Percentiles rank a stretch among this genome's conserved stretches.
Evolutionary conservation across 2,888 invertebrate genomes (phyloP).

Genomic region (Fragum sueziense): DNA sequence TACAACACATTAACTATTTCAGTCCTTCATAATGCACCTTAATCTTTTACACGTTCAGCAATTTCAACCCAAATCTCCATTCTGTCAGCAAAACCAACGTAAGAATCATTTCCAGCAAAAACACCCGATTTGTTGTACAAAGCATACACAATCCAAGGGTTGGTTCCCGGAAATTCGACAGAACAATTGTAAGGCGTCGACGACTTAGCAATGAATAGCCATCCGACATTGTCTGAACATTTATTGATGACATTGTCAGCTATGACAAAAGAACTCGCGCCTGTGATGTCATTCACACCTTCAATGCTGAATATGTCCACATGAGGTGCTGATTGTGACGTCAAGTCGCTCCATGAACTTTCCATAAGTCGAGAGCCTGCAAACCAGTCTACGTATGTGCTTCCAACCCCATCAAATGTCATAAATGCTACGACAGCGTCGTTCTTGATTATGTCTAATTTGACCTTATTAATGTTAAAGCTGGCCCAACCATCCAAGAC

Average conservation of each 20-base stretch:
- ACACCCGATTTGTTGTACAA: not conserved
- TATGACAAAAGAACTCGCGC: not conserved
- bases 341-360: slow-evolving; percentile 12
- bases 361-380: not conserved
- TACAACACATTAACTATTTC: no score
- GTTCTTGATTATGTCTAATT: not conserved
- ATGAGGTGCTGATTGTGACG: not conserved
- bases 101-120: not conserved
- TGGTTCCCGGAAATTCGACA: not conserved
- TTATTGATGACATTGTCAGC: not conserved
- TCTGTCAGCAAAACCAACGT: not conserved
- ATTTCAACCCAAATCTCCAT: slow-evolving; percentile 5
- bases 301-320: not conserved
- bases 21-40: no score
- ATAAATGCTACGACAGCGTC: not conserved
- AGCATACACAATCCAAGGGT: not conserved
- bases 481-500: slow-evolving; percentile 1
- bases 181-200: not conserved
- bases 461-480: not conserved
- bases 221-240: slow-evolving; percentile 5
- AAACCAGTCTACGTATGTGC: slow-evolving; percentile 4
- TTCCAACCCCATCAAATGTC: slow-evolving; percentile 13
- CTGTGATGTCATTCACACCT: not conserved
- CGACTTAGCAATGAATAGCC: not conserved
- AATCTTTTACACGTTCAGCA: no score